Evolutionary conservation across 2,888 invertebrate genomes (phyloP), one percentile per base, ranked within the genome.

Genomic region (Teleogryllus oceanicus): DNA sequence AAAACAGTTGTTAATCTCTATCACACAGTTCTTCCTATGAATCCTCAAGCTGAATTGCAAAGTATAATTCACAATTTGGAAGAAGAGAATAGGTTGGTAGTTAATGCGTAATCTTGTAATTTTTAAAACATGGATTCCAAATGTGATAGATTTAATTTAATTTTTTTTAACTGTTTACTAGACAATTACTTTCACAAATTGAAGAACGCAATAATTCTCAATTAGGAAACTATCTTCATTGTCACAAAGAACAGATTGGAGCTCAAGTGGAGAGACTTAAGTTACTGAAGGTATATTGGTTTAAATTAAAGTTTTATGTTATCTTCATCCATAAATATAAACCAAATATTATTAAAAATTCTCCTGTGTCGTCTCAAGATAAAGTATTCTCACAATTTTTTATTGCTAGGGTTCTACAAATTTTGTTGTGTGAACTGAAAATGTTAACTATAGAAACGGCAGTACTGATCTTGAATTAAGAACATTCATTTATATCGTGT

Each of bases 51-150:
- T 21, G 91, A 94, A 84, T 85, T 94, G 77, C 92, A 93, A 84
- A 91, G 92, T 84, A 91, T 94, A 83, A 94, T 94, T 78, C 89
- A 88, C 81, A 92, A 93, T 84, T 86, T 94, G 82, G 94, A 94
- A 86, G 88, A 90, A 78, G 87, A 87, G 83, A 86, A 86, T 82
- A 85, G 85, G 86, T 86, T 82, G 0, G 76, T 62, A 16, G n/a
- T 62, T 18, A 62, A 18, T 37, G 37, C 8, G 5, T 5, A 5
- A 37, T 8, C 8, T 37, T 37, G 37, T 37, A 37, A 37, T 37
- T 37, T 37, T 37, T 5, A 37, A 37, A 5, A 37, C 37, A 37
- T 37, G 37, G 37, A 37, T 5, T 8, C 37, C 8, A 5, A 37
- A 37, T 37, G 37, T 37, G 5, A 37, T 37, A 37, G 8, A 37